Base-by-base conservation (phyloP, 35 echinoderm and acorn worm genomes). In the Apostichopus japonicus region DNA sequence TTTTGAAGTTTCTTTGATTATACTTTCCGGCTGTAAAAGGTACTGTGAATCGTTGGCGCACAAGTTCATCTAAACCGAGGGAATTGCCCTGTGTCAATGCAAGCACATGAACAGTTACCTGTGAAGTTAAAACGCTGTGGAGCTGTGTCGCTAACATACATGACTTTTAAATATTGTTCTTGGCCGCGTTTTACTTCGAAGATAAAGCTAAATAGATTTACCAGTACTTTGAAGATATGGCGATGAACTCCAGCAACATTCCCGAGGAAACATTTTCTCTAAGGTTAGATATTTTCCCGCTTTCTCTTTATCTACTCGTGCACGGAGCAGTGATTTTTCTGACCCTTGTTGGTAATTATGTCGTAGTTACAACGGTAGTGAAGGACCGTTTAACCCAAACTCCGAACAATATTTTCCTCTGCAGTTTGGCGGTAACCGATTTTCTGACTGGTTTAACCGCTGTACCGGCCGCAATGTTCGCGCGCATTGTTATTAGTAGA, bases 361-460 rank as follows among this genome's bases (percentile, higher is more conserved):
- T 84, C 15, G 81, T 84, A 4, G 57, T 84, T n/a, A 9, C 57
- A 3, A 84, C 81, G 0, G 21, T 58, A 7, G n/a, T 59, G 19
- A 55, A 23, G 0, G 23, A 59, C 8, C 54, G 54, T 58, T 17
- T 21, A 22, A 17, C 53, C 8, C 81, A 23, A 19, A 84, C 27
- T 14, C 55, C 81, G 1, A 84, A 59, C 23, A 23, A 17, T 59
- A 57, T 84, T 6, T 84, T 84, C 22, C n/a, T 84, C 6, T 84
- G 81, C 54, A 22, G 81, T 84, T 51, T 84, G 16, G 81, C 81
- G 15, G 54, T 84, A 84, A 19, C 81, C 15, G 81, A 84, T 57
- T 54, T 84, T 7, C 57, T 84, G 54, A 87, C 84, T 6, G 84
- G 84, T 27, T 6, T 61, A n/a, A 87, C 67, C 84, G 84, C 84